Evolutionary conservation across 2,113 vertebrate species (phyloP), one percentile per base, ranked within the genome.

Genomic region (Hiodon alosoides): DNA sequence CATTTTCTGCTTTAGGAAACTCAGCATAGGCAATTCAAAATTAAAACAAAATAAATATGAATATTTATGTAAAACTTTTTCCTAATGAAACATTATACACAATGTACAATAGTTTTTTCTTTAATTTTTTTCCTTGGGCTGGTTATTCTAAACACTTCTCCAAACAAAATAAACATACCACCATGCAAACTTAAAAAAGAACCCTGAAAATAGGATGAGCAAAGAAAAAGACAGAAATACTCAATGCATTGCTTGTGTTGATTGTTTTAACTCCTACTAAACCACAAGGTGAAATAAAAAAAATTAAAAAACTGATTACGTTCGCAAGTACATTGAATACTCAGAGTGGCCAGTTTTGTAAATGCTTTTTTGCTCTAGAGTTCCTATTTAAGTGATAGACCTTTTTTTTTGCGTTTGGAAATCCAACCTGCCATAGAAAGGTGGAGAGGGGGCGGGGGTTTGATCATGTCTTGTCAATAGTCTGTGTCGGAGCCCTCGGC

Each of bases 1-100:
- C 59, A 67, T 87, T 91, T 87, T 92, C 88, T 92, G 93, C 91
- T 87, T 94, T 89, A 92, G 87, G 94, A 95, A 90, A 94, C 91
- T 90, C 88, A 85, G 93, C 89, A 92, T 89, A 89, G 91, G 93
- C 93, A 92, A 91, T 91, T 91, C 89, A 93, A 92, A 95, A 94
- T 93, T 92, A 95, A 95, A 95, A 94, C 94, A 94, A 87, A 95
- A 98, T 97, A 98, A 98, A 98, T 95, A 96, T 93, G 93, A 92
- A 94, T 93, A 95, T 92, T 91, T 89, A 95, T 94, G 94, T 94
- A 95, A 98, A 96, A 96, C 93, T 93, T 89, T 93, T 91, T 57
- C 90, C 93, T 93, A 94, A 93, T 93, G 92, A 96, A 94, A 92
- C 94, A 98, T 95, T 96, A 95, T 98, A 97, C 96, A 98, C 94